Base-by-base conservation (phyloP, 2,797 vertebrate genomes). In the Enteromius paludinosus region DNA sequence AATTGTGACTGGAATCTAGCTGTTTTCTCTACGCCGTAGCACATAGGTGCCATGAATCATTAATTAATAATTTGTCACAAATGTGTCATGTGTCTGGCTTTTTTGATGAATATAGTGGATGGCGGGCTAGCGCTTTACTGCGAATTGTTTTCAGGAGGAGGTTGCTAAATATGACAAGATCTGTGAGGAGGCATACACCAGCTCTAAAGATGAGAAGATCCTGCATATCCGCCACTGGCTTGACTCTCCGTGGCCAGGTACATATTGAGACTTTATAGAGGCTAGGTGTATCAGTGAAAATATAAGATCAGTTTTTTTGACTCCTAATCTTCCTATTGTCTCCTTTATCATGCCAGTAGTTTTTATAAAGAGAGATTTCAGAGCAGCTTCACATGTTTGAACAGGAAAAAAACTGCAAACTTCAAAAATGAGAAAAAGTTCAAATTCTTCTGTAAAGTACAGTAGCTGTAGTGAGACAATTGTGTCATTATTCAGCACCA, bases 151-250 rank as follows among this genome's bases (percentile, higher is more conserved):
- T n/a, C 89, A 98, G 96, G 96, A 98, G 90, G 96, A 97, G 86
- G 96, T 98, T 80, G 94, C 96, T 74, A 97, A 97, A 84, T 97
- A 97, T 0, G 97, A 97, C 86, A 96, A 96, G 92, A 98, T 98
- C 90, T 98, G 97, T 1, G 96, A 97, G 89, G 97, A 98, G 86
- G 96, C 96, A 1, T 96, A 96, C 3, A 88, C 95, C 2, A 93
- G 96, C 73, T 98, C 97, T 78, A 98, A 98, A 87, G 97, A 98
- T 84, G 96, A 96, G 87, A 97, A 95, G 86, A 96, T 97, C 81
- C 86, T 95, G 83, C 95, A 95, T 81, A 97, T 95, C 89, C 95
- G 95, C 85, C 95, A 97, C 89, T 98, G 97, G 97, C 92, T 98
- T 14, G 96, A 98, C 87, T 97, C 96, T 0, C 96, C 96, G 14